phyloP scores from a whole-genome alignment of 2,888 invertebrate species.

The Carpatolechia fugitivella region DNA sequence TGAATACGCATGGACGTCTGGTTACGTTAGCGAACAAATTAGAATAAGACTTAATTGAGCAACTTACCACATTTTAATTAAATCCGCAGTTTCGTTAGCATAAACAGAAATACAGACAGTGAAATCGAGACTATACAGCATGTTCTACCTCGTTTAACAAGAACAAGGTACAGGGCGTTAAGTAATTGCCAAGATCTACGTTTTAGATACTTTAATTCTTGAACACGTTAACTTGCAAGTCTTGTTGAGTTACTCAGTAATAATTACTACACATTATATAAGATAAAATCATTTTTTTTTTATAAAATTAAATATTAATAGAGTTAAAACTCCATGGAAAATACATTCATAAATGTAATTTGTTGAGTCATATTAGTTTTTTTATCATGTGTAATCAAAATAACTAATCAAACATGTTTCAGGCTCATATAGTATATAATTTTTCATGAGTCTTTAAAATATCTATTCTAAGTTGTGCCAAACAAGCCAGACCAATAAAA shows the following conservation, averaged over 20 bases:
- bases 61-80: constrained; percentile 54
- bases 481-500: too few species aligned
- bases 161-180: constrained; percentile 10
- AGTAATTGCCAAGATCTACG: constrained; percentile 1
- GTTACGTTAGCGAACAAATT: constrained; percentile 20
- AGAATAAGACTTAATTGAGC: constrained; percentile 15
- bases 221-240: not conserved
- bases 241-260: not conserved
- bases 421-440: too few species aligned
- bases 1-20: not conserved
- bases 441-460: too few species aligned
- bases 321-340: too few species aligned
- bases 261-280: not conserved
- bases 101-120: constrained; percentile 47
- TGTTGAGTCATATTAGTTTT: too few species aligned
- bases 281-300: too few species aligned
- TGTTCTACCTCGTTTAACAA: constrained; percentile 11
- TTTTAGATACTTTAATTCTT: not conserved
- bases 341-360: too few species aligned
- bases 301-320: too few species aligned
- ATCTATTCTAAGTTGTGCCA: too few species aligned
- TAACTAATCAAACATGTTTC: too few species aligned
- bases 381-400: too few species aligned
- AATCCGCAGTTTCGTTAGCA: constrained; percentile 53
- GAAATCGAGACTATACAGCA: constrained; percentile 35